Conservation (phyloP, 2,888 invertebrate genomes). For the Liodrosophila aerea region DNA sequence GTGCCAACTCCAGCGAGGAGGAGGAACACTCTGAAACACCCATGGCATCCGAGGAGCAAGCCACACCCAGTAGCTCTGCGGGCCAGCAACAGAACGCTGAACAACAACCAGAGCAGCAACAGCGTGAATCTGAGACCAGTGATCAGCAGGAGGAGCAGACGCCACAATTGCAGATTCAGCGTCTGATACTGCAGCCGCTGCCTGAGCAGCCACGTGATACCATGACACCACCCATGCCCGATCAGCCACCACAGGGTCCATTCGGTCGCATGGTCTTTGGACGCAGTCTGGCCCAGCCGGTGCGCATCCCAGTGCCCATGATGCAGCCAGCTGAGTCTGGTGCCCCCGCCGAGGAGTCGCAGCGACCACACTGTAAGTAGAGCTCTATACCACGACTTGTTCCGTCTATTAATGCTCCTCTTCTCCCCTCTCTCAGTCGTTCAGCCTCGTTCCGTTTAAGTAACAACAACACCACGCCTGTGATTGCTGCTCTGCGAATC, state of each 20-base stretch:
- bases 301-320: conserved; percentile 84
- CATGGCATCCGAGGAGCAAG: conserved; percentile 49
- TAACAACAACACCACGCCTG: conserved; percentile 86
- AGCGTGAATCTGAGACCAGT: conserved; percentile 49
- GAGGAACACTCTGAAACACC: conserved; percentile 54
- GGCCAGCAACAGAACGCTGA: conserved; percentile 34
- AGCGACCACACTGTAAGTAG: conserved; percentile 90
- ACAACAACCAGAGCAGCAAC: conserved; percentile 38
- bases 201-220: conserved; percentile 81
- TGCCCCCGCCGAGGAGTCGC: conserved; percentile 76
- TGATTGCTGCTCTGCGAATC: conserved; percentile 85
- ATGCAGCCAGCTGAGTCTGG: conserved; percentile 84
- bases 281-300: conserved; percentile 82
- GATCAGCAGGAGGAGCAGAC: conserved; percentile 79
- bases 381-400: background rate
- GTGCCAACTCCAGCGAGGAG: conserved; percentile 73
- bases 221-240: conserved; percentile 81
- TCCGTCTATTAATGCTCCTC: background rate
- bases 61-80: conserved; percentile 27
- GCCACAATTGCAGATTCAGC: conserved; percentile 74
- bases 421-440: conserved; percentile 85
- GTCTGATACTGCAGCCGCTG: conserved; percentile 79
- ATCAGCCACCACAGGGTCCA: conserved; percentile 79
- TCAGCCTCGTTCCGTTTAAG: conserved; percentile 90
- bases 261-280: conserved; percentile 82